Evolutionary conservation across 2,888 invertebrate species (phyloP).

Genomic region (Smittia aterrima): DNA sequence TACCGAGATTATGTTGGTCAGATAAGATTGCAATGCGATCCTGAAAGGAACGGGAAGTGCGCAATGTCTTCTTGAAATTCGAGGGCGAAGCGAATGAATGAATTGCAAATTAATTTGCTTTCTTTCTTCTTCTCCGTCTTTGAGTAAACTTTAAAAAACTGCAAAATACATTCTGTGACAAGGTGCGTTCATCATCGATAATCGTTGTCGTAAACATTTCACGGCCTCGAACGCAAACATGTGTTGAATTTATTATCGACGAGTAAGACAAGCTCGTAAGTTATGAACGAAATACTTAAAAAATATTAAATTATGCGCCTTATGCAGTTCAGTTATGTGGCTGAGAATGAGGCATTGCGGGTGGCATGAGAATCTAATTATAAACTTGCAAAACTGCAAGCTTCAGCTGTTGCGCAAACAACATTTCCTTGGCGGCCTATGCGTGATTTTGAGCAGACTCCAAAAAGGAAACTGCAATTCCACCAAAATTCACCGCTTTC

Average conservation of each 20-base stretch:
- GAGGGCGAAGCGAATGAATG: not conserved
- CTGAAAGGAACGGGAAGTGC: not conserved
- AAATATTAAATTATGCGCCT: slow-evolving; percentile 11
- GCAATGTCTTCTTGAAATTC: not conserved
- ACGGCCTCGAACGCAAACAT: not conserved
- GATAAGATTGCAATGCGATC: not conserved
- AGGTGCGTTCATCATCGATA: slow-evolving; percentile 27
- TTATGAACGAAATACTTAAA: not conserved
- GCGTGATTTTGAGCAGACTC: slow-evolving; percentile 4
- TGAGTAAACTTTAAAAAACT: no score
- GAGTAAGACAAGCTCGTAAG: slow-evolving; percentile 2
- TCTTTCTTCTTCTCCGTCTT: not conserved
- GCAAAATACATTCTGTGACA: slow-evolving; percentile 9
- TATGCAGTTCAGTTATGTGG: not conserved
- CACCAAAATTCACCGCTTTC: not conserved
- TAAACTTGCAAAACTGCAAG: not conserved
- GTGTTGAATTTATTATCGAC: slow-evolving; percentile 26
- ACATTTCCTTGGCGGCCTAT: not conserved
- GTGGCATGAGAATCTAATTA: slow-evolving; percentile 18
- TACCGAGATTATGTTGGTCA: not conserved
- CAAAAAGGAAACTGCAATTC: slow-evolving; percentile 7
- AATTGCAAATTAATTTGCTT: slow-evolving; percentile 13
- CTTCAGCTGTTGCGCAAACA: slow-evolving; percentile 18
- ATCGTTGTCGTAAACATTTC: slow-evolving; percentile 18
- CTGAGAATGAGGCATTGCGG: slow-evolving; percentile 12